Evolutionary conservation across 2,113 vertebrate species (phyloP).

Genomic region (Tetrax tetrax): DNA sequence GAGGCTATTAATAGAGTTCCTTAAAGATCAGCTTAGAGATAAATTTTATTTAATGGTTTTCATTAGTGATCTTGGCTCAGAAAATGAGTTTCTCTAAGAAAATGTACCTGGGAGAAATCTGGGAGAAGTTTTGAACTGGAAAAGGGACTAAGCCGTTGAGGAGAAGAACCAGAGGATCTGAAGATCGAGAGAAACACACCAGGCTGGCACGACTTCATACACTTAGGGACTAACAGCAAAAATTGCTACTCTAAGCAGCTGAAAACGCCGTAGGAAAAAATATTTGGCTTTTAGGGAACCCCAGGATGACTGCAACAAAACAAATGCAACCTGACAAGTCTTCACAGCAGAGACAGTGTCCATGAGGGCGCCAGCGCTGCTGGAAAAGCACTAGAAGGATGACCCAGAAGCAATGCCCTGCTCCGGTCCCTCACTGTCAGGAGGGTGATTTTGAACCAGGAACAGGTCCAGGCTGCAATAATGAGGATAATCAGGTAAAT

Average conservation of each 20-base stretch:
- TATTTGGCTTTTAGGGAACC: background rate
- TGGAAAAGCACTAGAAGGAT: background rate
- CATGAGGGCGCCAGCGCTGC: background rate
- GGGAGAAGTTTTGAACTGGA: background rate
- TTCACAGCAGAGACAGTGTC: background rate
- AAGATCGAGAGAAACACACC: background rate
- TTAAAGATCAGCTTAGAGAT: conserved; percentile 32
- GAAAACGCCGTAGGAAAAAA: background rate
- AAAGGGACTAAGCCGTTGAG: background rate
- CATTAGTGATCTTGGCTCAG: background rate
- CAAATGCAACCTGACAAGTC: background rate
- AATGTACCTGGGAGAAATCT: background rate
- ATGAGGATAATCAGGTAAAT: conserved; percentile 36
- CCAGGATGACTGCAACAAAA: background rate
- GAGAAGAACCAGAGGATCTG: background rate
- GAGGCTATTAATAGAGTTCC: conserved; percentile 35
- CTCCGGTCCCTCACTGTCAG: background rate
- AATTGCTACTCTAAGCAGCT: background rate
- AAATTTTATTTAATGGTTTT: conserved; percentile 22
- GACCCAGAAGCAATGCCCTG: background rate
- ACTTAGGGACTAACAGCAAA: background rate
- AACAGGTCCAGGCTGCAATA: conserved; percentile 15
- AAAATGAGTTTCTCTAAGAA: background rate
- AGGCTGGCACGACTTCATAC: background rate
- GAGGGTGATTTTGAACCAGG: background rate